Conservation (phyloP, 2,113 vertebrate genomes). For the Sprattus sprattus region DNA sequence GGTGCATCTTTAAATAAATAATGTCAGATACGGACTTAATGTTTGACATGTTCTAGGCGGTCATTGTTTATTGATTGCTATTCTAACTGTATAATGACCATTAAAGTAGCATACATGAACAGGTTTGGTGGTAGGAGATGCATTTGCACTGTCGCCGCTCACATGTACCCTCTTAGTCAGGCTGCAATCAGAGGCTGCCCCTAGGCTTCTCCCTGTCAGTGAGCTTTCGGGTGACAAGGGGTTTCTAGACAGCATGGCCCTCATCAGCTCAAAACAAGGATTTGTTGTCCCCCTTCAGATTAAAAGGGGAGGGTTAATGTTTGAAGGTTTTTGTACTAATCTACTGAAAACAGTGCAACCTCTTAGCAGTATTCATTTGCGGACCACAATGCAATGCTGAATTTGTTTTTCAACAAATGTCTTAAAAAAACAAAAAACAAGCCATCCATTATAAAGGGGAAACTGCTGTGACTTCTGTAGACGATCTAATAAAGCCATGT, state of each 20-base stretch:
- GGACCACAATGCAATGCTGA: background rate
- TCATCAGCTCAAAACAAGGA: slow-evolving; percentile 3
- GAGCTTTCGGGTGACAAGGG: background rate
- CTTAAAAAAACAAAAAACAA: background rate
- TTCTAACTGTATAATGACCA: background rate
- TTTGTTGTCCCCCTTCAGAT: background rate
- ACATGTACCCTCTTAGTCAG: background rate
- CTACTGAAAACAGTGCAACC: slow-evolving; percentile 1
- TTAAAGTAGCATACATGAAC: background rate
- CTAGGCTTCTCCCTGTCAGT: background rate
- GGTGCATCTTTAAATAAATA: background rate
- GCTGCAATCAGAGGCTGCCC: background rate
- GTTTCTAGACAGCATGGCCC: background rate
- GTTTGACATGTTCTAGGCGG: too few species aligned
- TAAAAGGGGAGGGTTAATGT: background rate
- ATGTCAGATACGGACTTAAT: too few species aligned
- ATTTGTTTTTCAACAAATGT: background rate
- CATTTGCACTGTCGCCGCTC: background rate
- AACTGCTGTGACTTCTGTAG: background rate
- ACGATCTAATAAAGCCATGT: background rate
- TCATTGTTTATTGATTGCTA: background rate
- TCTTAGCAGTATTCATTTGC: background rate
- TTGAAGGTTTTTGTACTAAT: background rate
- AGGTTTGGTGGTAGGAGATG: background rate
- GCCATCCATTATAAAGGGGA: too few species aligned